Evolutionary conservation across 2,113 vertebrate genomes (phyloP), one percentile per base, ranked within the genome.

Genomic region (Desmodus rotundus): DNA sequence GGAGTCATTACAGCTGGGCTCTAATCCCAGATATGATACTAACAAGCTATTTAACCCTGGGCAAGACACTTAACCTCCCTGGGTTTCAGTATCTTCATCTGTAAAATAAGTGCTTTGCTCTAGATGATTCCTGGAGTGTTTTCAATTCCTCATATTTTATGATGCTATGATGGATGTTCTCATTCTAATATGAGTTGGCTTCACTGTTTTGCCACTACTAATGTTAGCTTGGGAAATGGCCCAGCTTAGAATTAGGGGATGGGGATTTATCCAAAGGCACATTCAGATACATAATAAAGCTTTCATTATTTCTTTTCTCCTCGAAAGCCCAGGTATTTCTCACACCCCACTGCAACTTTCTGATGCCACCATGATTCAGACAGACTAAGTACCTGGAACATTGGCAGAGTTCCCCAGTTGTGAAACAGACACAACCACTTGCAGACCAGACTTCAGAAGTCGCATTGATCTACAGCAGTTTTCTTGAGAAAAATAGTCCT

Each of bases 401-500:
- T 61, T 61, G 50, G 47, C 56, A 88, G 90, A 73, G 26, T 41
- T 61, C 45, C 47, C 80, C 54, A 93, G 33, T 82, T 94, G 72
- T 95, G 70, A 73, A 88, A 90, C 13, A 94, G 89, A 95, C 36
- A 56, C 7, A 84, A 43, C 70, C 63, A 54, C 89, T 97, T 93
- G 91, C 65, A 98, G 82, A 89, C 17, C 67, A 96, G 67, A 95
- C 76, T 97, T 97, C 74, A 96, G 95, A 95, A 95, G 74, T 83
- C 96, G 63, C 36, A 84, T 85, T 97, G 95, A 97, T 97, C 88
- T 95, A 83, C 63, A 58, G 56, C 70, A 58, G 56, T 84, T 97
- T 97, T 98, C 97, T 96, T 97, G 95, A 95, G 91, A 70, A 97
- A 98, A 88, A 97, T 89, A 97, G 97, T 98, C 98, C 96, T 98